These are phyloP conservation scores for Drosophila truncata DNA, from an alignment of 1,140 invertebrate genomes.

Conservation along the genomic window DNA sequence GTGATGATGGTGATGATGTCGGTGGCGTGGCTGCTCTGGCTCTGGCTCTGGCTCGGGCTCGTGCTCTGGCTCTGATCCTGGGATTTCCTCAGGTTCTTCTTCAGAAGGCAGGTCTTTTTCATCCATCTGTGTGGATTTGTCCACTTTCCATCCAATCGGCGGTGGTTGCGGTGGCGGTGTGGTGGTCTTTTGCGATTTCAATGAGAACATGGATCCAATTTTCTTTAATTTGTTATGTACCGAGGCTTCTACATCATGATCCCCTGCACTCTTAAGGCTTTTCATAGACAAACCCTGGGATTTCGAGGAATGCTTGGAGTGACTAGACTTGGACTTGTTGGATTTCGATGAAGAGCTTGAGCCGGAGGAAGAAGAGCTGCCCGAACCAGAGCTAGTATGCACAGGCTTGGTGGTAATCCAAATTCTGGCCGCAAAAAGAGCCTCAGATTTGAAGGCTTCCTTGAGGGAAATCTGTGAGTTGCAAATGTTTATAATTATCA, in stretches of 20 bases:
- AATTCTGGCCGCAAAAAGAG: slow-evolving; percentile 87
- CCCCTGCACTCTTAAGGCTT: slow-evolving; percentile 57
- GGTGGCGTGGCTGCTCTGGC: not conserved
- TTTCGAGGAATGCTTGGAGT: slow-evolving; percentile 71
- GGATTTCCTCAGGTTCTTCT: not conserved
- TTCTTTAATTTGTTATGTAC: slow-evolving; percentile 73
- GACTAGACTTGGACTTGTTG: slow-evolving; percentile 49
- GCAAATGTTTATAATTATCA: not conserved
- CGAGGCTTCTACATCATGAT: slow-evolving; percentile 59
- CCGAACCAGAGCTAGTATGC: slow-evolving; percentile 60
- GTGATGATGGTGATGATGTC: slow-evolving; percentile 48
- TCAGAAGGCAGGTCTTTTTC: too few species aligned
- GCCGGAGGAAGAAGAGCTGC: slow-evolving; percentile 52
- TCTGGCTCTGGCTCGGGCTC: slow-evolving; percentile 1
- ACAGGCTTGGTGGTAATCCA: slow-evolving; percentile 84
- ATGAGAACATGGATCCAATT: slow-evolving; percentile 79
- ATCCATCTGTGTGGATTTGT: slow-evolving; percentile 69
- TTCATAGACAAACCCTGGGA: slow-evolving; percentile 70
- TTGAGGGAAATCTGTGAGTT: slow-evolving; percentile 86
- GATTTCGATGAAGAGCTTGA: slow-evolving; percentile 59
- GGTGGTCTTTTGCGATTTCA: slow-evolving; percentile 63
- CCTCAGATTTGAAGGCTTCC: slow-evolving; percentile 87
- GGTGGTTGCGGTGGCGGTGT: slow-evolving; percentile 42
- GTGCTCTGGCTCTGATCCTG: not conserved
- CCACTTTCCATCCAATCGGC: slow-evolving; percentile 59